These are phyloP conservation scores for Hypercompe scribonia DNA, from an alignment of 2,888 invertebrate genomes.

Conservation along the genomic window DNA sequence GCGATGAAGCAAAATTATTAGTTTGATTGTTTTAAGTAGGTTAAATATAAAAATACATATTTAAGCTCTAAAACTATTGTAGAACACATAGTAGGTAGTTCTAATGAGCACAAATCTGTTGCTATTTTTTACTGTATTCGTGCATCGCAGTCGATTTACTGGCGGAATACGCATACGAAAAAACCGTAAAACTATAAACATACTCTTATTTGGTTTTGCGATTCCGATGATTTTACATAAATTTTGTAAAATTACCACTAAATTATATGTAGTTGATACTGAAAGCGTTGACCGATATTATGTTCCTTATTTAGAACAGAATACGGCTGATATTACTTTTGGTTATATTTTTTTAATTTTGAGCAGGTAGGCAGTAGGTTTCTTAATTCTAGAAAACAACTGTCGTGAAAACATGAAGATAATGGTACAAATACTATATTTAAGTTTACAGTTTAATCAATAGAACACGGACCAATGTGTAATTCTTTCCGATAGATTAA, in stretches of 20 bases:
- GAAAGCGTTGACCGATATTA: background rate
- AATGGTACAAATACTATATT: background rate
- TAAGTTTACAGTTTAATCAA: background rate
- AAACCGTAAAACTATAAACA: background rate
- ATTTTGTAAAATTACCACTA: background rate
- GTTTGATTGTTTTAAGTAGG: background rate
- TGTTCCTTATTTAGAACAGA: background rate
- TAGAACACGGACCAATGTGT: background rate
- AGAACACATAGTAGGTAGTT: background rate
- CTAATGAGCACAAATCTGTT: background rate
- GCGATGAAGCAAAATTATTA: background rate
- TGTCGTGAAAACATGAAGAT: background rate
- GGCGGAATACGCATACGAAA: background rate
- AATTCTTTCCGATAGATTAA: background rate
- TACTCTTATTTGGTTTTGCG: background rate
- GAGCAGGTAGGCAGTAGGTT: too few species aligned
- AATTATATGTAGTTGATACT: background rate
- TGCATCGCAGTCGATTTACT: background rate
- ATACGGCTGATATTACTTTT: background rate
- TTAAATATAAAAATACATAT: background rate
- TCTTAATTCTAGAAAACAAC: too few species aligned
- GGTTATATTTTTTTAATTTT: background rate
- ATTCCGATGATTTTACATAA: background rate
- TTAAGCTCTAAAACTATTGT: background rate
- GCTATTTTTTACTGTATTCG: background rate